Base-by-base conservation (phyloP, 2,797 vertebrate species). In the Xenopus petersii region DNA sequence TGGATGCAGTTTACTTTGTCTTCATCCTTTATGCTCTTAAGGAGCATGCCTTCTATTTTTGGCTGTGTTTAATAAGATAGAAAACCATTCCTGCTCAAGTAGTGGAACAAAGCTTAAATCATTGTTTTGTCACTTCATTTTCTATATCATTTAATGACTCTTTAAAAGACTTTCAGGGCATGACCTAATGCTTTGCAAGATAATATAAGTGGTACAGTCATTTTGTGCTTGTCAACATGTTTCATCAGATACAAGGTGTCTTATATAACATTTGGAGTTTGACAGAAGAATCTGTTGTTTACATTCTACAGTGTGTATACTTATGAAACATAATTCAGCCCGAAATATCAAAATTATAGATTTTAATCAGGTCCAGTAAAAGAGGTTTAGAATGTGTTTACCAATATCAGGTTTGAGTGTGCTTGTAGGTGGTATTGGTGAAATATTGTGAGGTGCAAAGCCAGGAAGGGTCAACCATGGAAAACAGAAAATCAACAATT, bases 91-190 rank as follows among this genome's bases (percentile, higher is more conserved):
- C 33, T 70, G 67, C 74, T 70, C 30, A 48, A 33, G 24, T 48
- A 65, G 51, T 59, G 62, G 26, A 75, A 75, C 67, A 59, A 59
- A 46, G 24, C 33, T 70, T 70, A 70, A 75, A 75, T 75, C 54
- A 70, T 64, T 55, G 48, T 64, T 70, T 75, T 70, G 67, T 70
- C 67, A 70, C 54, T 70, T 75, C 62, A 70, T 65, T 75, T 75
- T 75, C 60, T 70, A 24, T 59, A 75, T 70, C 67, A 75, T 64
- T 75, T 75, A 75, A 70, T 70, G 67, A 75, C 61, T 70, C 61
- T 65, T 70, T 64, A 70, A 75, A 75, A 70, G 67, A 70, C 74
- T 65, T 65, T 51, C 46, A 70, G 61, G 74, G 30, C 67, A 70
- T 70, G 62, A 70, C 67, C 74, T 70, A 64, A 70, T 64, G 67